Conservation (phyloP, 1,140 invertebrate species). For the Telenomus remus region DNA sequence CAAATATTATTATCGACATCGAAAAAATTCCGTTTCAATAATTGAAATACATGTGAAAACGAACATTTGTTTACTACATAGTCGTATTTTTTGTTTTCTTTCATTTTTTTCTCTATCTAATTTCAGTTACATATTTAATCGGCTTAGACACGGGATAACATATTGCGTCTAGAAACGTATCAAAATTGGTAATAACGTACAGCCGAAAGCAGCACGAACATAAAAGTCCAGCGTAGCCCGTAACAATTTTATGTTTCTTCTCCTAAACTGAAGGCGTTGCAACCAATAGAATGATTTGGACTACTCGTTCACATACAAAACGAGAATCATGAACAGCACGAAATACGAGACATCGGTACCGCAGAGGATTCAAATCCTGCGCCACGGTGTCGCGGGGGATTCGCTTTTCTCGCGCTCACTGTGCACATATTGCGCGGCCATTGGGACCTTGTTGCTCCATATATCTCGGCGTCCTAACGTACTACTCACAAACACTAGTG, state of each 20-base stretch:
- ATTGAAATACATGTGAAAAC: too few species aligned
- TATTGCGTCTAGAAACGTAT: constrained; percentile 27
- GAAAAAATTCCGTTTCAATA: too few species aligned
- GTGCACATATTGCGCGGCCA: constrained; percentile 33
- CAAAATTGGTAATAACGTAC: constrained; percentile 16
- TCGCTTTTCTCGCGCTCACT: constrained; percentile 21
- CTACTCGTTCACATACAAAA: constrained; percentile 36
- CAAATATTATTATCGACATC: too few species aligned
- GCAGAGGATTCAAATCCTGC: constrained; percentile 33
- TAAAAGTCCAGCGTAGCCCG: constrained; percentile 26
- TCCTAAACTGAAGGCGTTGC: constrained; percentile 18
- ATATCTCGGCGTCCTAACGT: constrained; percentile 32
- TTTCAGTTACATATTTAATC: background rate
- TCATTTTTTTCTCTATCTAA: background rate
- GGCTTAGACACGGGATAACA: constrained; percentile 13
- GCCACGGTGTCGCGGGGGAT: constrained; percentile 34
- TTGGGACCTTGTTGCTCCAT: constrained; percentile 42
- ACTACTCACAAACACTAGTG: constrained; percentile 21
- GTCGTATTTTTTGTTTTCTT: background rate
- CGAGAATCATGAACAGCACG: constrained; percentile 39
- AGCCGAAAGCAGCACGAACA: constrained; percentile 13
- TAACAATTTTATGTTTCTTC: constrained; percentile 24
- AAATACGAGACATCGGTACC: constrained; percentile 44
- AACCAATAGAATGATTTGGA: constrained; percentile 63
- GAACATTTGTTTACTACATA: too few species aligned